Evolutionary conservation across 1,140 invertebrate species (phyloP).

Genomic region (Grapholita molesta): DNA sequence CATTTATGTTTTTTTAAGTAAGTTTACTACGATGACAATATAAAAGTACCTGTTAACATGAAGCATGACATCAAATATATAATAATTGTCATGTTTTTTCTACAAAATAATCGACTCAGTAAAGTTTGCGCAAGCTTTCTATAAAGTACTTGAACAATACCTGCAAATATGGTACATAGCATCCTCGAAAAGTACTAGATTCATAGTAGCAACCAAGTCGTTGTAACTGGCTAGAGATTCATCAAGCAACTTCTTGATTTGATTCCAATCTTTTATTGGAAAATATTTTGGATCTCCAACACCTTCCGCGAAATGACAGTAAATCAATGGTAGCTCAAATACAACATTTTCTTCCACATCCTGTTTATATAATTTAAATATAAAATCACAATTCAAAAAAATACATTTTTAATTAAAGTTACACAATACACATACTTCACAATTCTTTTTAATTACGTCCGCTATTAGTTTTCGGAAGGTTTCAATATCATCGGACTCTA

Average conservation of each 20-base stretch:
- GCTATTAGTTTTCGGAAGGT: slow-evolving; percentile 85
- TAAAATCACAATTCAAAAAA: too few species aligned
- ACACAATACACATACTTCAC: slow-evolving; percentile 80
- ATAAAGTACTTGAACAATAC: too few species aligned
- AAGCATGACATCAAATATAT: too few species aligned
- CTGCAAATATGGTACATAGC: slow-evolving; percentile 94
- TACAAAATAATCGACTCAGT: too few species aligned
- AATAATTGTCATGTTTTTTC: too few species aligned
- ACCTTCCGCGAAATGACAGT: slow-evolving; percentile 94
- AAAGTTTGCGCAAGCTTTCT: too few species aligned
- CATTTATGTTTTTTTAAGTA: too few species aligned
- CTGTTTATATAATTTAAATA: slow-evolving; percentile 37
- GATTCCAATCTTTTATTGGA: slow-evolving; percentile 84
- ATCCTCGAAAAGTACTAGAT: slow-evolving; percentile 97
- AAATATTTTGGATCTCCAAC: slow-evolving; percentile 95
- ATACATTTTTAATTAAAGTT: neutral
- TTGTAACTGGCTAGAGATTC: slow-evolving; percentile 93
- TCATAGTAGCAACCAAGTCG: slow-evolving; percentile 92
- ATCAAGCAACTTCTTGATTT: slow-evolving; percentile 86
- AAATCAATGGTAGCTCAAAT: slow-evolving; percentile 86
- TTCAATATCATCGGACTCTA: slow-evolving; percentile 86
- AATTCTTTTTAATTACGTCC: slow-evolving; percentile 91
- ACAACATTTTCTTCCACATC: slow-evolving; percentile 66
- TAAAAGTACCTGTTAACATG: too few species aligned
- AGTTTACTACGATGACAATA: too few species aligned